A percentile compares a stretch with the other conserved stretches of the same genome.
phyloP scores from a whole-genome alignment of 1,140 invertebrate species.

The Pararge aegeria region DNA sequence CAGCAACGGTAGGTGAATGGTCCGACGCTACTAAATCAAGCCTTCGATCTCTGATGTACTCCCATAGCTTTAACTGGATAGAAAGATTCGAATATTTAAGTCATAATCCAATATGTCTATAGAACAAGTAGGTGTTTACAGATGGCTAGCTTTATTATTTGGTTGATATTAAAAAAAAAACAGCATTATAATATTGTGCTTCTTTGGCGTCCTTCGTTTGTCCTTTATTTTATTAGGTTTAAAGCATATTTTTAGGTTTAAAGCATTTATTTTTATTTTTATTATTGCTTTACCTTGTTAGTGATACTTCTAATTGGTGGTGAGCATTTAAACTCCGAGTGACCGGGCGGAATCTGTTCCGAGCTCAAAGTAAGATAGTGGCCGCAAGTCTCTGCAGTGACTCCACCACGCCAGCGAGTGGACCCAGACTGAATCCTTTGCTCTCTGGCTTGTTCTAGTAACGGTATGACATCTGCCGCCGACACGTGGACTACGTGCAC shows the following conservation, averaged over 20 bases:
- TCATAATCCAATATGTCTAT: no score
- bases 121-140: no score
- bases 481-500: conserved; percentile 88
- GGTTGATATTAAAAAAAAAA: no score
- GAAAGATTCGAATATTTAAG: no score
- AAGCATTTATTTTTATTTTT: neutral
- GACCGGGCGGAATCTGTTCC: conserved; percentile 82
- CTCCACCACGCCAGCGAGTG: conserved; percentile 54
- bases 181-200: no score
- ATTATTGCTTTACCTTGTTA: conserved; percentile 78
- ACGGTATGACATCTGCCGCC: conserved; percentile 77
- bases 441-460: conserved; percentile 50
- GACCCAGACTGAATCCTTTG: conserved; percentile 43
- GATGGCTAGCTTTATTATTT: no score
- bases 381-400: conserved; percentile 87
- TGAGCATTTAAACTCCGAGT: conserved; percentile 85
- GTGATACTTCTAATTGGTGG: conserved; percentile 83
- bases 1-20: conserved; percentile 85
- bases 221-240: no score
- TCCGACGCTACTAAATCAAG: conserved; percentile 86
- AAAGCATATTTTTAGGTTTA: neutral
- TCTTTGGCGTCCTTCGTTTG: no score
- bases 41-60: conserved; percentile 77
- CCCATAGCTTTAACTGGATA: conserved; percentile 76
- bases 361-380: conserved; percentile 85